phyloP scores from a whole-genome alignment of 1,140 invertebrate species.

The Caenorhabditis brenneri region DNA sequence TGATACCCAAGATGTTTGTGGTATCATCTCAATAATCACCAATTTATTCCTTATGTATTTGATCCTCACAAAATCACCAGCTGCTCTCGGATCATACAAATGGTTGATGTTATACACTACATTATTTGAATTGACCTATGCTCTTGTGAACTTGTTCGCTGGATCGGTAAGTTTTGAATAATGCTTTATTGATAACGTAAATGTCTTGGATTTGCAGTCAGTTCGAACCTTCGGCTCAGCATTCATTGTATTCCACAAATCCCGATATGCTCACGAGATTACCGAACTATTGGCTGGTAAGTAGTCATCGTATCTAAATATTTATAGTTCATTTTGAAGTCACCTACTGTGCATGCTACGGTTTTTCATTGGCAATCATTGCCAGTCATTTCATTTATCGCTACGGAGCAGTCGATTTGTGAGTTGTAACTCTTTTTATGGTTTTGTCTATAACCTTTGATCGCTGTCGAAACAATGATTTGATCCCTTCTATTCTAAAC shows the following conservation, averaged over 20 bases:
- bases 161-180: background rate
- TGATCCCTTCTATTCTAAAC: too few species aligned
- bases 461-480: too few species aligned
- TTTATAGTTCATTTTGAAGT: background rate
- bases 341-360: background rate
- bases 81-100: background rate
- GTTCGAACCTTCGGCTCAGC: background rate
- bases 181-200: background rate
- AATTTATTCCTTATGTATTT: background rate
- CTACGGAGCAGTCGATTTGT: background rate
- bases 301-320: background rate
- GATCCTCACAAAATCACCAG: background rate
- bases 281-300: background rate
- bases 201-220: background rate
- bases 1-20: background rate
- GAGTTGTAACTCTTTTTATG: background rate
- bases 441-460: too few species aligned
- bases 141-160: background rate
- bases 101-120: background rate
- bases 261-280: background rate
- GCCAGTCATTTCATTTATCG: constrained; percentile 3
- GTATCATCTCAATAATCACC: background rate
- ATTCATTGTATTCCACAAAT: background rate
- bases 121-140: background rate
- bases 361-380: background rate